These are phyloP conservation scores for Malachius bipustulatus DNA, from an alignment of 2,888 invertebrate genomes.

Conservation along the genomic window DNA sequence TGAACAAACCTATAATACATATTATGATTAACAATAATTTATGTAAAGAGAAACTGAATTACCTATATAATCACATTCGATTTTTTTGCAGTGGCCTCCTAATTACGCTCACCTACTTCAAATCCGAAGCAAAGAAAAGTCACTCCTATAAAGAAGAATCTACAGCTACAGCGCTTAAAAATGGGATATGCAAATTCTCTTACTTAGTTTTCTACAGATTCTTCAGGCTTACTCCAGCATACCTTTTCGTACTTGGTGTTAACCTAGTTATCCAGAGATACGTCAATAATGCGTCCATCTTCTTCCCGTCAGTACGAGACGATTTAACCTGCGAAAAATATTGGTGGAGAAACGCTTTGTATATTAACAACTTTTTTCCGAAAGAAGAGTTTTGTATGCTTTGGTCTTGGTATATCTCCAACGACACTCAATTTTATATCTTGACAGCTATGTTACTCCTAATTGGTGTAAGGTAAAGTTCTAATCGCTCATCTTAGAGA, in stretches of 20 bases:
- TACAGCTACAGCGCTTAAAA: slow-evolving; percentile 36
- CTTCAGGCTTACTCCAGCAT: slow-evolving; percentile 67
- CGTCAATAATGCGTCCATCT: slow-evolving; percentile 58
- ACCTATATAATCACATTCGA: too few relatives aligned
- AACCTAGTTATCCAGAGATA: slow-evolving; percentile 61
- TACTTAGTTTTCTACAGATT: slow-evolving; percentile 51
- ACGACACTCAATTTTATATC: slow-evolving; percentile 67
- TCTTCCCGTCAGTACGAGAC: slow-evolving; percentile 58
- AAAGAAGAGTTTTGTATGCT: slow-evolving; percentile 68
- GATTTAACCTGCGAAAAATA: slow-evolving; percentile 60
- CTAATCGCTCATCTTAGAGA: too few relatives aligned
- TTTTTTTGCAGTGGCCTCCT: slow-evolving; percentile 51
- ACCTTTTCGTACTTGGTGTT: slow-evolving; percentile 64
- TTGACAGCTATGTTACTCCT: slow-evolving; percentile 54
- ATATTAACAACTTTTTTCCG: slow-evolving; percentile 69
- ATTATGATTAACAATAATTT: too few relatives aligned
- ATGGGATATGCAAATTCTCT: slow-evolving; percentile 35
- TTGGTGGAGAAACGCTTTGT: slow-evolving; percentile 79
- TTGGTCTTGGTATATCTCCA: slow-evolving; percentile 76
- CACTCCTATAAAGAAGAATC: slow-evolving; percentile 28
- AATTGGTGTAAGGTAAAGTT: slow-evolving; percentile 57
- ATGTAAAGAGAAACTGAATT: too few relatives aligned
- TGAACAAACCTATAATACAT: too few relatives aligned
- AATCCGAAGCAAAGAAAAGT: slow-evolving; percentile 46
- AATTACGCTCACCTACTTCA: slow-evolving; percentile 58